Evolutionary conservation across 2,888 invertebrate species (phyloP).

Genomic region (Tetranychus piercei): DNA sequence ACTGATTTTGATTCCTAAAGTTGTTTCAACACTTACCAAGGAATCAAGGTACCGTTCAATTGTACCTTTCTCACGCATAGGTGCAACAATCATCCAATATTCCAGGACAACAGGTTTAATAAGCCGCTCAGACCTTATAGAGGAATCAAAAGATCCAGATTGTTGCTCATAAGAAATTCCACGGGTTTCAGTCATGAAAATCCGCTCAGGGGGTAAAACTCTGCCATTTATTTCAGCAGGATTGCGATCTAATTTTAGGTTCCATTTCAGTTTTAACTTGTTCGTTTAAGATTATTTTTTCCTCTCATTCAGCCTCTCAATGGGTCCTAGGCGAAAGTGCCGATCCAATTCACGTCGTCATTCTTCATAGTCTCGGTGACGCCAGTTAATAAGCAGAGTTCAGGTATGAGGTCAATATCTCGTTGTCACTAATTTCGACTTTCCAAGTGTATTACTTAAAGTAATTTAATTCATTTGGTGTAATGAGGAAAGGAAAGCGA

Average conservation of each 20-base stretch:
- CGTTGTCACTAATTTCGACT: too few relatives aligned
- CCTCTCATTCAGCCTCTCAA: constrained; percentile 17
- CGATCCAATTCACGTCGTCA: constrained; percentile 17
- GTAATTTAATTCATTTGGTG: too few relatives aligned
- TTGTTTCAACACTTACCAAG: constrained; percentile 31
- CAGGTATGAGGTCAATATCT: constrained; percentile 51
- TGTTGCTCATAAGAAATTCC: constrained; percentile 35
- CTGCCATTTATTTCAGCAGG: constrained; percentile 39
- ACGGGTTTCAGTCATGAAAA: constrained; percentile 12
- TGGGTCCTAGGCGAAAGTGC: constrained; percentile 17
- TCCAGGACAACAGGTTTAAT: constrained; percentile 28
- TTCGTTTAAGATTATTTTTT: background rate
- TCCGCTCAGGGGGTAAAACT: constrained; percentile 36
- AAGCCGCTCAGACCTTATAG: constrained; percentile 39
- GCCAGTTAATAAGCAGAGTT: too few relatives aligned
- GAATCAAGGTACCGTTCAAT: constrained; percentile 31
- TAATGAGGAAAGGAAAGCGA: too few relatives aligned
- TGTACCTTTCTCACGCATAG: constrained; percentile 25
- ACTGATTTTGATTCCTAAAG: constrained; percentile 32
- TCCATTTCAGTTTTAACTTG: constrained; percentile 7
- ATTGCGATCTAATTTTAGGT: background rate
- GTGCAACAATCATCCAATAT: constrained; percentile 32
- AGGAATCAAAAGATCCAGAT: constrained; percentile 56
- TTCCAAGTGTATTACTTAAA: too few relatives aligned
- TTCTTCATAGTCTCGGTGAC: too few relatives aligned